These are phyloP conservation scores for Marmota flaviventris DNA, from an alignment of 2,113 vertebrate species.

Conservation along the genomic window DNA sequence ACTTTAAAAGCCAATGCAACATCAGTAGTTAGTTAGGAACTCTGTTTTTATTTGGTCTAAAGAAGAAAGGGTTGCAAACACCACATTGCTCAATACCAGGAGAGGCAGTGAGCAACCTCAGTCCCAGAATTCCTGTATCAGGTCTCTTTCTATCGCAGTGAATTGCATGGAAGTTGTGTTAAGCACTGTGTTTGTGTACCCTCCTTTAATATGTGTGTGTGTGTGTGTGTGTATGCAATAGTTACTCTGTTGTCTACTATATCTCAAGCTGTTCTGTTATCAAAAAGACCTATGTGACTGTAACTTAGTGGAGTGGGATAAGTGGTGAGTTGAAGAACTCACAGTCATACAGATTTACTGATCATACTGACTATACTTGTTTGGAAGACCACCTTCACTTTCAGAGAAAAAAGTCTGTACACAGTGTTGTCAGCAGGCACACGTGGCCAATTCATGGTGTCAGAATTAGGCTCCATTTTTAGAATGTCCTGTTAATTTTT, in stretches of 20 bases:
- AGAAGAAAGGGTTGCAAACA: not conserved
- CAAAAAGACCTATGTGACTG: not conserved
- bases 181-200: not conserved
- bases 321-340: not conserved
- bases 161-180: not conserved
- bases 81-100: not conserved
- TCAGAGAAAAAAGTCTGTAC: not conserved
- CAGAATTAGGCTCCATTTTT: not conserved
- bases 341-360: not conserved
- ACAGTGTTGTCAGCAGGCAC: not conserved
- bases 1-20: not conserved
- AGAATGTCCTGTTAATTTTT: not conserved
- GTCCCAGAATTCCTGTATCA: rapidly evolving
- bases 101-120: not conserved
- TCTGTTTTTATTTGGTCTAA: not conserved
- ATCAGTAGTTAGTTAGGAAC: not conserved
- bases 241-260: not conserved
- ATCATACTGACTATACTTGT: not conserved
- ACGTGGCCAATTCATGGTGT: not conserved
- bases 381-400: not conserved
- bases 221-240: too few relatives aligned
- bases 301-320: too few relatives aligned
- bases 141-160: not conserved
- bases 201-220: not conserved
- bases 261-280: not conserved